Evolutionary conservation across 1,140 invertebrate genomes (phyloP).

Genomic region (Leptinotarsa undecemlineata): DNA sequence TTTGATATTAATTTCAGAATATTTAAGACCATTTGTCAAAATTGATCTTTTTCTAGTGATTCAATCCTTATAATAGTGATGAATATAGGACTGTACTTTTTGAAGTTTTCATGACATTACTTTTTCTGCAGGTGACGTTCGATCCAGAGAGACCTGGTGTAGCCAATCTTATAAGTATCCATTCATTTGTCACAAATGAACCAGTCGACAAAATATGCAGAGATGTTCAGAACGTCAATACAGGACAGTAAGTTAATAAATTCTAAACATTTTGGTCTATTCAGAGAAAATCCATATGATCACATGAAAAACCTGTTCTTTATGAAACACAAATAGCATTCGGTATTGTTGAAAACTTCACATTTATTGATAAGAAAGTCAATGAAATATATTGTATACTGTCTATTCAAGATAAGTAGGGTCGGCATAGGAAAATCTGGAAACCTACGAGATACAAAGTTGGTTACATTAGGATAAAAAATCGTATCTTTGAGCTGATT

Average conservation of each 20-base stretch:
- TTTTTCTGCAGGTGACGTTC: conserved; percentile 68
- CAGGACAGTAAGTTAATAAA: conserved; percentile 63
- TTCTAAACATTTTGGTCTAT: too few species aligned
- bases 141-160: conserved; percentile 83
- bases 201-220: conserved; percentile 72
- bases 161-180: conserved; percentile 85
- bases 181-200: conserved; percentile 74
- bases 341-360: too few species aligned
- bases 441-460: too few species aligned
- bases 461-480: too few species aligned
- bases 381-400: too few species aligned
- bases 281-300: too few species aligned
- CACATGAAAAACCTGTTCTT: too few species aligned
- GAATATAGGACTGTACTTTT: background rate
- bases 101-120: background rate
- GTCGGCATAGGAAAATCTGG: too few species aligned
- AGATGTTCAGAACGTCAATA: conserved; percentile 71
- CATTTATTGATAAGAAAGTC: too few species aligned
- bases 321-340: too few species aligned
- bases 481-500: too few species aligned
- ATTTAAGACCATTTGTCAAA: background rate
- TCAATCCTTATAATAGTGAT: background rate
- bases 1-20: background rate
- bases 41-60: background rate
- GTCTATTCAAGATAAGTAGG: too few species aligned